Conservation (phyloP, 2,797 vertebrate genomes). For the Poecile montanus region DNA sequence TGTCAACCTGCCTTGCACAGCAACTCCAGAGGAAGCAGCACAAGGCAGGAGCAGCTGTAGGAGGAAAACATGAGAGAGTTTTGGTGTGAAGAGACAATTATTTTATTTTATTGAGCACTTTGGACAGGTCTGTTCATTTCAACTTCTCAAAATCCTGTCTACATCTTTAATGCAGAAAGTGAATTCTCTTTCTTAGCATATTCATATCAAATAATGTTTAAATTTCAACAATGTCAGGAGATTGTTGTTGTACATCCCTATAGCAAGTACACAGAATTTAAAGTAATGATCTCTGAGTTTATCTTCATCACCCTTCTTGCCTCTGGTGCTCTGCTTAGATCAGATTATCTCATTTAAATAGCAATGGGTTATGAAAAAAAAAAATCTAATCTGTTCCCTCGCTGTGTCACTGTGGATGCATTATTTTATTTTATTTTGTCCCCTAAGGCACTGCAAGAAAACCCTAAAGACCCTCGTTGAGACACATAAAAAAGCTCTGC, state of each 20-base stretch:
- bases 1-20: neutral
- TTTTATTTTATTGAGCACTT: neutral
- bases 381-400: conserved; percentile 28
- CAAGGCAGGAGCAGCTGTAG: neutral
- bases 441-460: conserved; percentile 47
- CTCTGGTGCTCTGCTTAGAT: conserved; percentile 44
- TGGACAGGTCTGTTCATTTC: neutral
- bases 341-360: conserved; percentile 70
- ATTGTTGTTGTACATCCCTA: neutral
- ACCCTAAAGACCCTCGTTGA: conserved; percentile 32
- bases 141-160: neutral
- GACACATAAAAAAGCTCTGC: conserved; percentile 33
- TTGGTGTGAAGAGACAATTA: neutral
- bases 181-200: neutral
- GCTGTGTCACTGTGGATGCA: conserved; percentile 23
- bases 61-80: neutral
- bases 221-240: neutral
- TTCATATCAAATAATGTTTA: neutral
- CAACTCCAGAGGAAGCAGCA: neutral
- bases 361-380: conserved; percentile 4
- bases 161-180: neutral
- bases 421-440: conserved; percentile 43
- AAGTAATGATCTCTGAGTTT: conserved; percentile 41
- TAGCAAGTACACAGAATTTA: conserved; percentile 41
- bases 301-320: conserved; percentile 38